Conservation (phyloP, 2,888 invertebrate species). For the Heliconius erato region DNA sequence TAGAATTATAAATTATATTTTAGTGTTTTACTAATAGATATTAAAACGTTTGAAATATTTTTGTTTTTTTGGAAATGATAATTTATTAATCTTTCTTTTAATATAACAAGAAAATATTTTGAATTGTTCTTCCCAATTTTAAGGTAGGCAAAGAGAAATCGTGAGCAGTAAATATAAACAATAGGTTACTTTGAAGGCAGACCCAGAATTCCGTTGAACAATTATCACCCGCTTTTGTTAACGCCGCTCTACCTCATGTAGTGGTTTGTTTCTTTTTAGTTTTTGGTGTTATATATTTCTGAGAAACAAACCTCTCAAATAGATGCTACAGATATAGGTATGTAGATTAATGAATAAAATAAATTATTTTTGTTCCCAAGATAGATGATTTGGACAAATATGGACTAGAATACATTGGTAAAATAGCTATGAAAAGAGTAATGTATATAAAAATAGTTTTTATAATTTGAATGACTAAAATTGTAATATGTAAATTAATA, state of each 20-base stretch:
- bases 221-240: constrained; percentile 72
- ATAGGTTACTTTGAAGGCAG: constrained; percentile 37
- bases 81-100: not conserved
- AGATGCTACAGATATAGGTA: not conserved
- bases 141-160: constrained; percentile 4
- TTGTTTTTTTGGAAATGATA: too few relatives aligned
- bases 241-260: constrained; percentile 55
- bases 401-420: not conserved
- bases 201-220: constrained; percentile 70
- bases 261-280: constrained; percentile 58
- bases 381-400: not conserved
- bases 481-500: not conserved
- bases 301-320: constrained; percentile 22
- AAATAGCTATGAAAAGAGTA: not conserved
- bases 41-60: not conserved
- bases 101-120: not conserved
- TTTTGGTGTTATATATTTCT: constrained; percentile 44
- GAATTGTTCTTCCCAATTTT: not conserved
- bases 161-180: constrained; percentile 14
- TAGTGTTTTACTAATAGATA: not conserved
- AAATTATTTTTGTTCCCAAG: not conserved
- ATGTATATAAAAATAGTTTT: not conserved
- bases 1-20: not conserved
- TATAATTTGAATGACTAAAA: not conserved
- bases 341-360: not conserved